These are phyloP conservation scores for Cydia splendana DNA, from an alignment of 1,140 invertebrate species.

Conservation along the genomic window DNA sequence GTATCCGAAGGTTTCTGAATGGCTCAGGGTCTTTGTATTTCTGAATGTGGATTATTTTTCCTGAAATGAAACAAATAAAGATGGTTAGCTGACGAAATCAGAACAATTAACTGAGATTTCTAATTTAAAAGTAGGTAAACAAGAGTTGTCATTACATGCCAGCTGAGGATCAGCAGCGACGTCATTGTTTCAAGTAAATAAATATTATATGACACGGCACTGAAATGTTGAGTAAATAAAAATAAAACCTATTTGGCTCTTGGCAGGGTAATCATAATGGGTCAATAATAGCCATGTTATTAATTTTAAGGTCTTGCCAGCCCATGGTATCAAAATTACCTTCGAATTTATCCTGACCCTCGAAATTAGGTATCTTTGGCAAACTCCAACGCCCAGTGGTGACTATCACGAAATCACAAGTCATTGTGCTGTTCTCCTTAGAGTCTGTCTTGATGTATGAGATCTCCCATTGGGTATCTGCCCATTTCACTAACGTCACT, in stretches of 20 bases:
- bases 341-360: conserved; percentile 83
- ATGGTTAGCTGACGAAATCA: background rate
- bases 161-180: too few species aligned
- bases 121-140: too few species aligned
- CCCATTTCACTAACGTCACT: conserved; percentile 80
- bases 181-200: too few species aligned
- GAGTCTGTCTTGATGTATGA: conserved; percentile 67
- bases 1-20: conserved; percentile 84
- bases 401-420: conserved; percentile 89
- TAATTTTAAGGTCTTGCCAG: too few species aligned
- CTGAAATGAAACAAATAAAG: conserved; percentile 47
- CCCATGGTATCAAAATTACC: conserved; percentile 78
- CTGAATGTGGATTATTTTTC: conserved; percentile 88
- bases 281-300: too few species aligned
- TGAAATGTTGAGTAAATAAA: too few species aligned
- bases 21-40: conserved; percentile 87
- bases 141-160: too few species aligned
- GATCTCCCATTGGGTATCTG: conserved; percentile 80
- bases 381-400: conserved; percentile 90
- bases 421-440: conserved; percentile 59
- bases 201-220: too few species aligned
- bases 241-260: too few species aligned
- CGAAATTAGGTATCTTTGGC: conserved; percentile 80
- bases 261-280: too few species aligned
- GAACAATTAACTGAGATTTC: too few species aligned